phyloP scores from a whole-genome alignment of 2,797 vertebrate species.

The Dipus sagitta region DNA sequence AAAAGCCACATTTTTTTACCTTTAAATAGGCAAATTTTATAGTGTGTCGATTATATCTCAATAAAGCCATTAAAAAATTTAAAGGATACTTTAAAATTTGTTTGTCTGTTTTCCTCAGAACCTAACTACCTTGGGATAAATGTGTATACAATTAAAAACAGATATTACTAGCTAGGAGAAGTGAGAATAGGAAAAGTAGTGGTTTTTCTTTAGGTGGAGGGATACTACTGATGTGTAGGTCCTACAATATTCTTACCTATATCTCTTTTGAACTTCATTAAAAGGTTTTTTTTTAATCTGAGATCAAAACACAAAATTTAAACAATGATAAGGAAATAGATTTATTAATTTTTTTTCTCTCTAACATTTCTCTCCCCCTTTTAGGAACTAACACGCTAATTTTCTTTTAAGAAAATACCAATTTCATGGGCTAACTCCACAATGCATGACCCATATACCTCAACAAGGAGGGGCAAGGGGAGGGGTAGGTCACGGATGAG shows the following conservation, averaged over 20 bases:
- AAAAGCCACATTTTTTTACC: not conserved
- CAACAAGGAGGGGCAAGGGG: too few species aligned
- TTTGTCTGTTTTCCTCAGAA: slow-evolving; percentile 46
- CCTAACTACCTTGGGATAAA: not conserved
- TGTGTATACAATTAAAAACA: slow-evolving; percentile 3
- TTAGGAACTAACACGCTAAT: not conserved
- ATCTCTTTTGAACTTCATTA: slow-evolving; percentile 13
- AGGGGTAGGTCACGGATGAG: too few species aligned
- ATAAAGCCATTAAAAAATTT: slow-evolving; percentile 3
- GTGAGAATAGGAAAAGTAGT: not conserved
- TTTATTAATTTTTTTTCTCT: slow-evolving; percentile 25
- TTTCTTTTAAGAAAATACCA: slow-evolving; percentile 36
- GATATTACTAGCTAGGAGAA: slow-evolving; percentile 2
- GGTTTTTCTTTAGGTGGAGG: not conserved
- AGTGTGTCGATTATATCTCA: slow-evolving; percentile 29
- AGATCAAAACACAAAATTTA: not conserved
- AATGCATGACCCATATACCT: too few species aligned
- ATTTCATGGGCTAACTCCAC: too few species aligned
- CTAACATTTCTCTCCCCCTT: not conserved
- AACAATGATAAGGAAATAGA: not conserved
- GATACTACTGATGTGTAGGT: not conserved
- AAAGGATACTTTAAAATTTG: slow-evolving; percentile 1
- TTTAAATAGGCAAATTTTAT: not conserved
- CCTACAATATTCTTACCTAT: not conserved
- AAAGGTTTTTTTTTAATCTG: not conserved